A percentile compares a stretch with the other conserved stretches of the same genome.
Conservation (phyloP, 2,113 vertebrate species). For the Muntiacus muntjak region DNA sequence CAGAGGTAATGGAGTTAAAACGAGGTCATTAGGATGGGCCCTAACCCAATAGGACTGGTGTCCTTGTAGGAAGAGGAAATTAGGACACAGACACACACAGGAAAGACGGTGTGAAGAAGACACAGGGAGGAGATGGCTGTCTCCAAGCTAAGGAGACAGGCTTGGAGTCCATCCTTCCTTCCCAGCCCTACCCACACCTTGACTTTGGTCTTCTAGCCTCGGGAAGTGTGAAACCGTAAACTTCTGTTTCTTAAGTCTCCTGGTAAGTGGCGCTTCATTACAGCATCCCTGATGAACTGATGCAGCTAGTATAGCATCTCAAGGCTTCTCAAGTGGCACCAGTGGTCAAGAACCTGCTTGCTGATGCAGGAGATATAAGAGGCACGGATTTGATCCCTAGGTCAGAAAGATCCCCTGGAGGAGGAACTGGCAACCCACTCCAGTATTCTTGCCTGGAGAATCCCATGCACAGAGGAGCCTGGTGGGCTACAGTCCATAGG, state of each 20-base stretch:
- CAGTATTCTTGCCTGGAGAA: background rate
- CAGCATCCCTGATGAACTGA: background rate
- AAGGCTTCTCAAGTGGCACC: background rate
- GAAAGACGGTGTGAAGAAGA: background rate
- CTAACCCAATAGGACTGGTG: background rate
- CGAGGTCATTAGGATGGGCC: background rate
- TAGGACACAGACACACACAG: background rate
- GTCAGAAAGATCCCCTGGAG: background rate
- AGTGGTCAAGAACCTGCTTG: background rate
- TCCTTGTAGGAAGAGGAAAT: background rate
- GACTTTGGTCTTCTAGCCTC: background rate
- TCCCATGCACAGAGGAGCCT: background rate
- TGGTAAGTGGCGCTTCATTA: background rate
- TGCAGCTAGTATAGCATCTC: background rate
- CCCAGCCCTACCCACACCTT: background rate
- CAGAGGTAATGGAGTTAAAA: background rate
- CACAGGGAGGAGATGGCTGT: fast-evolving
- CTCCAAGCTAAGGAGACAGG: background rate
- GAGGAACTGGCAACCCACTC: background rate
- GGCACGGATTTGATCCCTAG: background rate
- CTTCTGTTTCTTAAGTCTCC: too few species aligned
- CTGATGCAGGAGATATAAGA: background rate
- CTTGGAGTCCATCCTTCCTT: background rate
- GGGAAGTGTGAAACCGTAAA: fast-evolving
- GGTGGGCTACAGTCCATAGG: background rate